Evolutionary conservation across 2,888 invertebrate species (phyloP), one percentile per base, ranked within the genome.

Genomic region (Polia nebulosa): DNA sequence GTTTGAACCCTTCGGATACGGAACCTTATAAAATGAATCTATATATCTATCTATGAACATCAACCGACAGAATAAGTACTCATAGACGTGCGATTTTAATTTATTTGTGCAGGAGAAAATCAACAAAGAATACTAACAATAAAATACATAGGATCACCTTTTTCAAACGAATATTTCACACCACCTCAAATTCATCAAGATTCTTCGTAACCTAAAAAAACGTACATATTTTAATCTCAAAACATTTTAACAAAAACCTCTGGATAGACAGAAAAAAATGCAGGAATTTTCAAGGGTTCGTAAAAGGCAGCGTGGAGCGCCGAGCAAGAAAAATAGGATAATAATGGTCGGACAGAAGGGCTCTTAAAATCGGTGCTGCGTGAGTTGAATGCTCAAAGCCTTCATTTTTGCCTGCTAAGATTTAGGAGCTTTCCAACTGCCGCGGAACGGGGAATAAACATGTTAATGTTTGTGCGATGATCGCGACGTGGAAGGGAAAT

Each of bases 261-360:
- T 49, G 36, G 51, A 58, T 65, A 59, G 64, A 65, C 58, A 47
- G 52, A 69, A 65, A 72, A 64, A 76, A 82, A 69, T 72, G 78
- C 72, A 70, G 57, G 69, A 63, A 56, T 72, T 80, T 72, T 69
- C 52, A 72, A 78, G 64, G 80, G 73, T 76, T 78, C 65, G 71
- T 80, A 80, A 86, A 86, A 85, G 74, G 79, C 79, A 69, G 76
- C 73, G 69, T 70, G 76, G 81, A 79, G 82, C 59, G 65, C 65
- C 79, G 67, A 79, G 76, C 81, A 87, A 88, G 85, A 89, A 90
- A 91, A 91, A 91, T 91, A 89, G 87, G 86, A 90, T 90, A 89
- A 90, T 91, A 91, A 90, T 87, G 87, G 85, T 64, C 78, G 85
- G 79, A 68, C 83, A 84, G 85, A 85, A 87, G 86, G 88, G 88